Percentiles rank a stretch among this genome's conserved stretches.
These are phyloP conservation scores for Eulimnadia texana DNA, from an alignment of 1,140 invertebrate genomes.

Conservation along the genomic window DNA sequence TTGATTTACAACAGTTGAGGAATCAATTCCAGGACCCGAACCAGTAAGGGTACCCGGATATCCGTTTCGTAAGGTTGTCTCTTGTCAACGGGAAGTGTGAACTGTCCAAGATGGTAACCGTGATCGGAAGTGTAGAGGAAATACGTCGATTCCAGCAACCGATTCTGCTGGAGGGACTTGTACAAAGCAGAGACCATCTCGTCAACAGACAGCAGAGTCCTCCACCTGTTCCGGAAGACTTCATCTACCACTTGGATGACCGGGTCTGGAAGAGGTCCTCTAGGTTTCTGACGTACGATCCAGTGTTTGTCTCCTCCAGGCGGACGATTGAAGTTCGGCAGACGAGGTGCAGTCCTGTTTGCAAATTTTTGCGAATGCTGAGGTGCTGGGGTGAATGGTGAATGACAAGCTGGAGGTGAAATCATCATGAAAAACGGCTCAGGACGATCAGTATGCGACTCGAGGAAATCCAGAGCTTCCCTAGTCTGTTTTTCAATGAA, in stretches of 20 bases:
- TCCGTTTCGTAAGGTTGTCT: conserved; percentile 79
- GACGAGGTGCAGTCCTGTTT: conserved; percentile 42
- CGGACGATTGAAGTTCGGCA: conserved; percentile 53
- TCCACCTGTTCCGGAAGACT: conserved; percentile 52
- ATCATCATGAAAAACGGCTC: conserved; percentile 67
- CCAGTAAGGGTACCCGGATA: conserved; percentile 61
- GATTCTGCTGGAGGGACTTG: conserved; percentile 34
- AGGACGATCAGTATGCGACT: conserved; percentile 17
- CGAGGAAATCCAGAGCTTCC: conserved; percentile 42
- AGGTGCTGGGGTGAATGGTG: conserved; percentile 61
- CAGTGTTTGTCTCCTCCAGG: conserved; percentile 57
- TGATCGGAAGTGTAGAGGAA: conserved; percentile 76
- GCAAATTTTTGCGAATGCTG: conserved; percentile 48
- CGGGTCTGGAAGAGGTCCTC: conserved; percentile 38
- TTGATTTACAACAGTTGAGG: conserved; percentile 21
- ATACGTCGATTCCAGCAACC: conserved; percentile 54
- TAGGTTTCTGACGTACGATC: conserved; percentile 49
- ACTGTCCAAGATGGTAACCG: conserved; percentile 78
- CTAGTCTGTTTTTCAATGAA: conserved; percentile 34
- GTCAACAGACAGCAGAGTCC: conserved; percentile 69
- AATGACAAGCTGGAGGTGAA: conserved; percentile 67
- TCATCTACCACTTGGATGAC: conserved; percentile 44
- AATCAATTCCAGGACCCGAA: conserved; percentile 53
- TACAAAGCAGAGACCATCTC: conserved; percentile 45
- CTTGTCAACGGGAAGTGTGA: conserved; percentile 71